Percentiles rank a stretch among this genome's conserved stretches.
These are phyloP conservation scores for Pterostichus madidus DNA, from an alignment of 2,888 invertebrate genomes.

Conservation along the genomic window DNA sequence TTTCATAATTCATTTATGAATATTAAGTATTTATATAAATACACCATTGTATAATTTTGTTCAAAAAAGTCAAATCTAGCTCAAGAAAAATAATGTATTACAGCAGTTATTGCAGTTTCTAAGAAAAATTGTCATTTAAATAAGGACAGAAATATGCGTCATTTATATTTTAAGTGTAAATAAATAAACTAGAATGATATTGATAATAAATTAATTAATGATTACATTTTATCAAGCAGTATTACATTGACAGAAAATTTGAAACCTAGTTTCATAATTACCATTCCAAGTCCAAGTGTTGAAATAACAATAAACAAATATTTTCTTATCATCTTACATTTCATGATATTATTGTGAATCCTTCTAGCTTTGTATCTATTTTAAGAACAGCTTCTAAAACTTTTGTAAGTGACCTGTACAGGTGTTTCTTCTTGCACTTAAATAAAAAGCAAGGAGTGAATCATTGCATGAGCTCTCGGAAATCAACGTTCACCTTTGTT, in stretches of 20 bases:
- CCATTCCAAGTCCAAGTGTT: not conserved
- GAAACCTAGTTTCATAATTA: not conserved
- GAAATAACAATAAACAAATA: not conserved
- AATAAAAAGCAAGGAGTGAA: conserved; percentile 53
- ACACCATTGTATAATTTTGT: too few species aligned
- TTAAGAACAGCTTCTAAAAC: conserved; percentile 14
- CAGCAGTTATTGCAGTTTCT: not conserved
- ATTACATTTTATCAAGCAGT: not conserved
- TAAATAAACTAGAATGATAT: not conserved
- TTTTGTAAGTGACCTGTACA: not conserved
- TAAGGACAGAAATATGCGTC: not conserved
- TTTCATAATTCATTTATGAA: too few species aligned
- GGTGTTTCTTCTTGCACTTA: conserved; percentile 21
- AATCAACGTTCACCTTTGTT: conserved; percentile 56
- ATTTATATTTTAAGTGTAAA: not conserved
- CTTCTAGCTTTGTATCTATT: not conserved
- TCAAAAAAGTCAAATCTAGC: too few species aligned
- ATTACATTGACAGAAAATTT: not conserved
- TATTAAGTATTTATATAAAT: too few species aligned
- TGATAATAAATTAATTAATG: not conserved
- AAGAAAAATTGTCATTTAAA: not conserved
- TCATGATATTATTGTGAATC: not conserved
- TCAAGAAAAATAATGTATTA: not conserved
- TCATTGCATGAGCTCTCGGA: conserved; percentile 59
- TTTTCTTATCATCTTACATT: not conserved